Base-by-base conservation (phyloP, 2,113 vertebrate species). In the Chiloscyllium plagiosum region DNA sequence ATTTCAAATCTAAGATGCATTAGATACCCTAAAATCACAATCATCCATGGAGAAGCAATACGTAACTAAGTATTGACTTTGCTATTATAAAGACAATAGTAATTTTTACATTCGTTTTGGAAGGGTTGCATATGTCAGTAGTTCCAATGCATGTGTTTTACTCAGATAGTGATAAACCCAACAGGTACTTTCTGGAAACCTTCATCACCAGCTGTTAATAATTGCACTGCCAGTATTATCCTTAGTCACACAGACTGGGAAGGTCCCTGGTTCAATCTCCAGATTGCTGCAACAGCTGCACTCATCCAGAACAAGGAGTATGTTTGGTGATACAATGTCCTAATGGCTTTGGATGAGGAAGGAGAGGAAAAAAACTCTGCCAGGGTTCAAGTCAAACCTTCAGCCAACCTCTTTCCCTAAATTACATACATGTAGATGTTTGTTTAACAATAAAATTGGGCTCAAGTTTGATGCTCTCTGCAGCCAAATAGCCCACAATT, bases 181-280 rank as follows among this genome's bases (percentile, higher is more conserved):
- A 93, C 7, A 42, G 89, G 66, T 37, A 93, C 17, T 93, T 93
- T 93, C 89, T 66, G 61, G 89, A 68, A 68, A 93, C 66, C 61
- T 93, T 93, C 89, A 93, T 3, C 7, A 66, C 61, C 15, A 19
- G 33, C 89, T 93, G 15, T 22, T 93, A 37, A n/a, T 66, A 66
- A 93, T 22, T 66, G 89, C 22, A 37, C 61, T 93, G 19, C 17
- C 12, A 12, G 19, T 20, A 20, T 66, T 66, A 37, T 66, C 33
- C 22, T 66, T 66, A 93, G 20, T 8, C 15, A 33, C 19, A 66
- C 89, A 93, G 61, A 68, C 33, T 37, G 15, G 29, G 7, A 68
- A 37, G 61, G 17, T 68, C 20, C 89, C 6, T 66, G 26, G 0
- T 65, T n/a, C 52, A n/a, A 19, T 90, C 29, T 61, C 56, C 61